These are phyloP conservation scores for Staurois parvus DNA, from an alignment of 2,797 vertebrate genomes.

Conservation along the genomic window DNA sequence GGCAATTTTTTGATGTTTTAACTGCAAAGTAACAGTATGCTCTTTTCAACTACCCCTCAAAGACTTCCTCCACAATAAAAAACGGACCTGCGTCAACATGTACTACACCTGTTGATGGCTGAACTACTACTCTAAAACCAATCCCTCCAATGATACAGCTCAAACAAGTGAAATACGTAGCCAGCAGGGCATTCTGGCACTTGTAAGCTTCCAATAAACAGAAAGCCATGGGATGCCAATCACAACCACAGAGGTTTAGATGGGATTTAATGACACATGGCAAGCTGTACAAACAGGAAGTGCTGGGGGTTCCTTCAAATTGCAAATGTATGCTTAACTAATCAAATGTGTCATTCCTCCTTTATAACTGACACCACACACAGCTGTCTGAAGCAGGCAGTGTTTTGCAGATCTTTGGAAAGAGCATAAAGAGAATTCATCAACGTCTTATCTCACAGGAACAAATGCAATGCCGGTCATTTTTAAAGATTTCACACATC, in stretches of 20 bases:
- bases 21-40: too few relatives aligned
- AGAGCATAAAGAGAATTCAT: slow-evolving; percentile 1
- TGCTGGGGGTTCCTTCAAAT: not conserved
- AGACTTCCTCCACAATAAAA: too few relatives aligned
- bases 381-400: slow-evolving; percentile 16
- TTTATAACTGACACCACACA: slow-evolving; percentile 13
- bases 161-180: not conserved
- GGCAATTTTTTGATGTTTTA: too few relatives aligned
- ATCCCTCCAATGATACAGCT: not conserved
- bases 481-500: not conserved
- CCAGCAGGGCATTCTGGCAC: not conserved
- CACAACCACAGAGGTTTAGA: not conserved
- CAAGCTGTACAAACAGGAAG: slow-evolving; percentile 1
- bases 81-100: too few relatives aligned
- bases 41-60: too few relatives aligned
- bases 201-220: not conserved
- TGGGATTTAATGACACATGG: not conserved
- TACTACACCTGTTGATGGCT: too few relatives aligned
- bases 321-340: not conserved
- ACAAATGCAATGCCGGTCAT: slow-evolving; percentile 8
- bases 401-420: slow-evolving; percentile 2
- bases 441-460: slow-evolving; percentile 3
- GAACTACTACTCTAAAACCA: too few relatives aligned
- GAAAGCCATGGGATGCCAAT: not conserved
- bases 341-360: slow-evolving; percentile 7